These are phyloP conservation scores for Ophonus ardosiacus DNA, from an alignment of 2,888 invertebrate species.

Conservation along the genomic window DNA sequence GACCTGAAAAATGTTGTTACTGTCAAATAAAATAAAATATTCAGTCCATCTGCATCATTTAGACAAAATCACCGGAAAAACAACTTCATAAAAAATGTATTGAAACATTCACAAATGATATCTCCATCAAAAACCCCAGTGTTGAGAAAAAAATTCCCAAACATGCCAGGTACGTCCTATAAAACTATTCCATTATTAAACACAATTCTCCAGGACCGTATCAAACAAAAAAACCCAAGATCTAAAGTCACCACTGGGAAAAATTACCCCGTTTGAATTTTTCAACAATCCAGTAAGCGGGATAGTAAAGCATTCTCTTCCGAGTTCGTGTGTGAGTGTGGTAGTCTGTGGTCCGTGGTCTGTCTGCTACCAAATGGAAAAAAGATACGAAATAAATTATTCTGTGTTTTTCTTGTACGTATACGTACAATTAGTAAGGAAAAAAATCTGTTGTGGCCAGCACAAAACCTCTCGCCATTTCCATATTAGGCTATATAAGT, in stretches of 20 bases:
- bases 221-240: conserved; percentile 48
- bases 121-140: conserved; percentile 37
- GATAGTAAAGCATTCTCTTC: conserved; percentile 42
- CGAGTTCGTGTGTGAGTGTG: not conserved
- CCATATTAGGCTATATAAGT: too few species aligned
- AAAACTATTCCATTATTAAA: conserved; percentile 50
- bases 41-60: conserved; percentile 15
- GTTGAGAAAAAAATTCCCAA: conserved; percentile 4
- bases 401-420: not conserved
- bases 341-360: not conserved
- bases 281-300: conserved; percentile 67
- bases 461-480: too few species aligned
- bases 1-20: conserved; percentile 8
- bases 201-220: conserved; percentile 46
- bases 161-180: conserved; percentile 43
- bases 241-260: conserved; percentile 68
- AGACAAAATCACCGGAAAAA: conserved; percentile 43
- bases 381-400: not conserved
- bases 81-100: conserved; percentile 36
- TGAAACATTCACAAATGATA: conserved; percentile 43
- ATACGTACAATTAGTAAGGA: not conserved
- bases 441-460: too few species aligned
- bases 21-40: conserved; percentile 31
- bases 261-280: conserved; percentile 74
- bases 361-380: not conserved